Conservation (phyloP, 2,888 invertebrate genomes). For the Clusia tigrina region DNA sequence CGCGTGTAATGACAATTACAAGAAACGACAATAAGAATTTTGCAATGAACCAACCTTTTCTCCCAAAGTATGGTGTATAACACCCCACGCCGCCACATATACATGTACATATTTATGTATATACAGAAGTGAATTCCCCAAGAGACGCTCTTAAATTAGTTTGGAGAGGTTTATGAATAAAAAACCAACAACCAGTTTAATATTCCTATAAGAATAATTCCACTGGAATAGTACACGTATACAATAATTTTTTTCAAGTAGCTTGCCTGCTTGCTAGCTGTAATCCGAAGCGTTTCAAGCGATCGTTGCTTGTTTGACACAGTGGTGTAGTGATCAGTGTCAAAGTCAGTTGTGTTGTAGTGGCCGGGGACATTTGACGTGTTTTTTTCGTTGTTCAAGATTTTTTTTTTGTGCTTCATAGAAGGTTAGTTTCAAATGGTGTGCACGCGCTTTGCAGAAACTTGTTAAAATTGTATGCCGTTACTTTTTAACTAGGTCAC, state of each 20-base stretch:
- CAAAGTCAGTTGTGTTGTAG: constrained; percentile 29
- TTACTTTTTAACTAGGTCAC: constrained; percentile 24
- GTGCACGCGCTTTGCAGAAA: constrained; percentile 22
- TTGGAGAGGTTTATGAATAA: no score
- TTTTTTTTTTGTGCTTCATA: no score
- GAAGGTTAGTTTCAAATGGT: constrained; percentile 26
- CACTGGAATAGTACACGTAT: constrained; percentile 38
- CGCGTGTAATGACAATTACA: no score
- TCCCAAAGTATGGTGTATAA: no score
- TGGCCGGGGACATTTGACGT: no score
- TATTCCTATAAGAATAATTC: constrained; percentile 10
- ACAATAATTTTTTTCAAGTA: constrained; percentile 21
- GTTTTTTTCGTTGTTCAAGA: no score
- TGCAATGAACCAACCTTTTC: no score
- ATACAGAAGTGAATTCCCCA: no score
- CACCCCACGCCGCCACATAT: no score
- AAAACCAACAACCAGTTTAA: constrained; percentile 5
- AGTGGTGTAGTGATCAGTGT: constrained; percentile 17
- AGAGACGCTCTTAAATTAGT: no score
- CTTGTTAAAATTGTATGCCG: not conserved
- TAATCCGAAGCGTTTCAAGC: not conserved
- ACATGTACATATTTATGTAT: no score
- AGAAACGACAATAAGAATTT: no score
- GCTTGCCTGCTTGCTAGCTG: not conserved
- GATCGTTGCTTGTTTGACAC: constrained; percentile 29